Conservation (phyloP, 1,140 invertebrate species). For the Brachionus rubens region DNA sequence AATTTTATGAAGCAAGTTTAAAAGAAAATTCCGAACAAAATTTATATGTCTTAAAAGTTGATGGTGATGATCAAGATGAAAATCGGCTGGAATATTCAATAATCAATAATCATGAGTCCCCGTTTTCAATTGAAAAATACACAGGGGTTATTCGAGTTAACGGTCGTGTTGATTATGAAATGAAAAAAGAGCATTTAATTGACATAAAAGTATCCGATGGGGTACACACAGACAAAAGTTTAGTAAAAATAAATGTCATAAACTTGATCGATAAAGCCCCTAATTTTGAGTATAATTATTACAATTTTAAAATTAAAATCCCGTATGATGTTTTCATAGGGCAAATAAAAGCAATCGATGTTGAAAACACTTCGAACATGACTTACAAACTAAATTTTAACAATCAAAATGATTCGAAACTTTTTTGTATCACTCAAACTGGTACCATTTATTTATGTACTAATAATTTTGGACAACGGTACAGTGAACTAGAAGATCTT, state of each 20-base stretch:
- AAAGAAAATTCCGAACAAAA: not conserved
- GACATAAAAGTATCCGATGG: not conserved
- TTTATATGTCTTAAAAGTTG: not conserved
- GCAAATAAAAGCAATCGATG: slow-evolving; percentile 8
- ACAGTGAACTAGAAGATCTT: not conserved
- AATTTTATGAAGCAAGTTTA: not conserved
- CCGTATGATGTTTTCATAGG: slow-evolving; percentile 39
- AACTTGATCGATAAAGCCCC: slow-evolving; percentile 30
- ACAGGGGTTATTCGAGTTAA: not conserved
- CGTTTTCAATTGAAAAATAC: slow-evolving; percentile 12
- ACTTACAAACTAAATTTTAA: not conserved
- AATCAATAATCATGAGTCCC: slow-evolving; percentile 2
- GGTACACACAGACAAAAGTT: not conserved
- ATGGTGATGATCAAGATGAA: not conserved
- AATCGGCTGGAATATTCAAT: slow-evolving; percentile 28
- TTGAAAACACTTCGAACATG: slow-evolving; percentile 10
- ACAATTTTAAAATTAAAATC: slow-evolving; percentile 38
- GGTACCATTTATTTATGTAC: slow-evolving; percentile 26
- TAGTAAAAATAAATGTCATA: not conserved
- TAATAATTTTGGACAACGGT: not conserved
- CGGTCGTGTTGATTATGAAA: slow-evolving; percentile 33
- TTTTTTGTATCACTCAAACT: slow-evolving; percentile 33
- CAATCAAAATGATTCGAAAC: not conserved
- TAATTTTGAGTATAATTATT: slow-evolving; percentile 32
- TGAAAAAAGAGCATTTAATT: not conserved